Evolutionary conservation across 2,888 invertebrate genomes (phyloP).

Genomic region (Lissocephala sabroskyi): DNA sequence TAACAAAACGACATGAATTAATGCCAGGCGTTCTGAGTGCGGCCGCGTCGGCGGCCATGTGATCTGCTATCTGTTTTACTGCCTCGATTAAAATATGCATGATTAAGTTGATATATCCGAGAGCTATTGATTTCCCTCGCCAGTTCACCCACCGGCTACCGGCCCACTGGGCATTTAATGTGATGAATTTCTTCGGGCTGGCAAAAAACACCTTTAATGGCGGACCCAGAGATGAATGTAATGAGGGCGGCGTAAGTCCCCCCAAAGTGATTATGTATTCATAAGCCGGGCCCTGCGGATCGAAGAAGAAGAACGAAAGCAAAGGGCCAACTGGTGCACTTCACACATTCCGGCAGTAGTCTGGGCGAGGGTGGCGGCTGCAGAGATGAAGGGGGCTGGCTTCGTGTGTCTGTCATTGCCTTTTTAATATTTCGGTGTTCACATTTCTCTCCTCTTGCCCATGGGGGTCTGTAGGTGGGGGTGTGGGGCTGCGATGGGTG

Average conservation of each 20-base stretch:
- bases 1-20: conserved; percentile 55
- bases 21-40: conserved; percentile 23
- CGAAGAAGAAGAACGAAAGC: too few relatives aligned
- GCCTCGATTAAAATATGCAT: conserved; percentile 24
- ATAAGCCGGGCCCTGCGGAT: not conserved
- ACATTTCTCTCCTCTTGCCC: conserved; percentile 33
- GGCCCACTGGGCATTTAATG: too few relatives aligned
- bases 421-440: conserved; percentile 52
- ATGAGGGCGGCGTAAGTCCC: too few relatives aligned
- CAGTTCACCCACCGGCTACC: too few relatives aligned
- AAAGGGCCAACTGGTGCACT: conserved; percentile 18
- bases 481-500: conserved; percentile 16
- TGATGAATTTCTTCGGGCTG: not conserved
- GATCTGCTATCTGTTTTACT: conserved; percentile 23
- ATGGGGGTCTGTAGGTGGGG: conserved; percentile 6
- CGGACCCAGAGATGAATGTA: too few relatives aligned
- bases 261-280: not conserved
- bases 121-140: conserved; percentile 6
- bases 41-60: conserved; percentile 5
- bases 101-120: too few relatives aligned
- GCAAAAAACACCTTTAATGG: conserved; percentile 2
- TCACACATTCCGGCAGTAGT: not conserved
- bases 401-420: conserved; percentile 29
- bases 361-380: not conserved
- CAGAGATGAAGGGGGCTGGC: conserved; percentile 2